phyloP scores from a whole-genome alignment of 1,140 invertebrate species.

The Zaprionus lachaisei region DNA sequence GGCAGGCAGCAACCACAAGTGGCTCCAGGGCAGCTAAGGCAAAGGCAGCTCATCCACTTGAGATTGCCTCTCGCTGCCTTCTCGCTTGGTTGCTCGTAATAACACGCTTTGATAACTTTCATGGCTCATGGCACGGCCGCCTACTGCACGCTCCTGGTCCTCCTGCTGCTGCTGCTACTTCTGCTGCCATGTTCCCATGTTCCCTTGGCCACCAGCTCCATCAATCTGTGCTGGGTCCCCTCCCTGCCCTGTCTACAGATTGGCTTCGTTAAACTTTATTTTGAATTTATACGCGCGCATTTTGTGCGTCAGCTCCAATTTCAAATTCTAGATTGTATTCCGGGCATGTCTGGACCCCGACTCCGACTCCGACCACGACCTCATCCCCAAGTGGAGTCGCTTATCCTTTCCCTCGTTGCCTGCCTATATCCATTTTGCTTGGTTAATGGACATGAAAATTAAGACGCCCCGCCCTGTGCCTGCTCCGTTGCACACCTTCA shows the following conservation, averaged over 20 bases:
- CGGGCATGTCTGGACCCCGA: constrained; percentile 36
- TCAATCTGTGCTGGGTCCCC: constrained; percentile 13
- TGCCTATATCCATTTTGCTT: constrained; percentile 69
- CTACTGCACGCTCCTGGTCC: constrained; percentile 48
- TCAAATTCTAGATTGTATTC: constrained; percentile 63
- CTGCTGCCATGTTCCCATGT: constrained; percentile 12
- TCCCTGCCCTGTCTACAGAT: constrained; percentile 44
- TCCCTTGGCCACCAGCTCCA: constrained; percentile 12
- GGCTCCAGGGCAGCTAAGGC: constrained; percentile 43
- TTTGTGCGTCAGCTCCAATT: constrained; percentile 60
- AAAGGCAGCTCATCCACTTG: constrained; percentile 55
- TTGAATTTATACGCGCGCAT: constrained; percentile 68
- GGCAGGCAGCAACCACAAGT: constrained; percentile 65
- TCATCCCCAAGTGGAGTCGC: constrained; percentile 8
- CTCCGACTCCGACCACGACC: background rate
- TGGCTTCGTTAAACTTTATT: constrained; percentile 83
- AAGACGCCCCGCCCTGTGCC: constrained; percentile 40
- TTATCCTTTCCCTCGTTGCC: constrained; percentile 72
- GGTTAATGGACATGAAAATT: constrained; percentile 84
- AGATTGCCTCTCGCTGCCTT: constrained; percentile 33
- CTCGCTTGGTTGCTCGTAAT: constrained; percentile 75
- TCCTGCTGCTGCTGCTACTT: constrained; percentile 4
- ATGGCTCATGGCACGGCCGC: constrained; percentile 69
- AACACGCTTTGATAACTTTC: constrained; percentile 84
- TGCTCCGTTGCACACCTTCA: background rate